Base-by-base conservation (phyloP, 2,797 vertebrate genomes). In the Labroides dimidiatus region DNA sequence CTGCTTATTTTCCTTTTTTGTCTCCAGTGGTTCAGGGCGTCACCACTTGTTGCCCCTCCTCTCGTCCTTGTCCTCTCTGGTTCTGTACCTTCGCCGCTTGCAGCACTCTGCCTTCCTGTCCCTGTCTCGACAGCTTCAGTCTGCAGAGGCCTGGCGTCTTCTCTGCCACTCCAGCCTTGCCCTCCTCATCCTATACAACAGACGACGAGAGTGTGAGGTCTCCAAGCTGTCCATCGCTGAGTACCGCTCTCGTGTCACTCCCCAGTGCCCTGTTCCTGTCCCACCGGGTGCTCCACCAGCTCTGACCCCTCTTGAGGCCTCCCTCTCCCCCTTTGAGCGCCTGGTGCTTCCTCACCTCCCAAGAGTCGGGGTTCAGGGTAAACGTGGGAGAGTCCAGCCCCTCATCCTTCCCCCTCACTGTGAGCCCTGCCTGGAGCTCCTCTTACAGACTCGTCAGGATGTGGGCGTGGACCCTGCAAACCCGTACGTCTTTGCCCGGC, bases 121-220 rank as follows among this genome's bases (percentile, higher is more conserved):
- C 0, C 82, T 95, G 39, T 93, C 93, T 1, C 92, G 93, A 16
- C 90, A 93, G 61, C 89, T 92, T 4, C 93, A 94, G 78, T 94
- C 94, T 0, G 90, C 94, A 0, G 94, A 95, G 74, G 93, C 94
- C 49, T 95, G 94, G 94, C 93, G 94, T 49, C 93, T 94, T 6
- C 92, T 95, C 24, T 95, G 94, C 81, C 94, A 95, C 81, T 94
- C 94, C 78, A 94, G 93, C 82, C 82, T 95, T 72, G 93, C 93
- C 1, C 93, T 95, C 21, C 92, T 95, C 54, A 95, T 95, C 80
- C 86, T 95, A 20, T 95, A 94, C 81, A 95, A 95, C 81, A 91
- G 94, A 0, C 84, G 94, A 0, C 93, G 94, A 0, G 94, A 95
- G 82, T 94, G 94, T 13, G 94, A 95, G 82, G 94, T 94, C 51